Conservation (phyloP, 1,140 invertebrate species). For the Atta texana region DNA sequence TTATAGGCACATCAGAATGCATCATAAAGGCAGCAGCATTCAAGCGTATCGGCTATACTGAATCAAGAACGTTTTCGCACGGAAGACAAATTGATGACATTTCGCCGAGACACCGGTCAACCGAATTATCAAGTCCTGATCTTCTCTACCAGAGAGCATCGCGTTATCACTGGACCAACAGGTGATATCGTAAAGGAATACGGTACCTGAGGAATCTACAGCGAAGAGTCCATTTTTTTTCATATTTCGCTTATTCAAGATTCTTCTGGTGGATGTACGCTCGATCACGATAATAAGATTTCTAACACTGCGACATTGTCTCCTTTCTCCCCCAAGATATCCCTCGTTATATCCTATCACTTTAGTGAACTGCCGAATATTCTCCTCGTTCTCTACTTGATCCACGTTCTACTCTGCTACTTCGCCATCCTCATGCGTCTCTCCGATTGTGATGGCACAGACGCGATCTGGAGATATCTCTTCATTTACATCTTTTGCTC, state of each 20-base stretch:
- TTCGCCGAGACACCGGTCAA: slow-evolving; percentile 17
- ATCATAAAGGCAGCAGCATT: slow-evolving; percentile 74
- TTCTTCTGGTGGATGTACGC: not conserved
- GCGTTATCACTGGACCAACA: not conserved
- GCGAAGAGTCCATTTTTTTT: not conserved
- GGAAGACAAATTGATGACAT: slow-evolving; percentile 16
- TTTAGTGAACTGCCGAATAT: not conserved
- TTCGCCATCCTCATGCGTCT: slow-evolving; percentile 35
- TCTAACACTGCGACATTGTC: slow-evolving; percentile 32
- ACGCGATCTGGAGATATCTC: not conserved
- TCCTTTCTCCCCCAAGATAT: slow-evolving; percentile 25
- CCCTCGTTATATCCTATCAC: not conserved
- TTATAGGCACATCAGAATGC: slow-evolving; percentile 82
- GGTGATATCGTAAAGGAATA: not conserved
- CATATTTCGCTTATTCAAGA: not conserved
- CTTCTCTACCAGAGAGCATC: not conserved
- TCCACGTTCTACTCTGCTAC: slow-evolving; percentile 6
- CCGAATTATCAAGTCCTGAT: not conserved
- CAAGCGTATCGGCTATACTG: slow-evolving; percentile 75
- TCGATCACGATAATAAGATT: slow-evolving; percentile 43
- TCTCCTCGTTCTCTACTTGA: not conserved
- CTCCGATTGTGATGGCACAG: slow-evolving; percentile 14
- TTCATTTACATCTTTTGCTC: slow-evolving; percentile 1
- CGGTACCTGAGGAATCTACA: not conserved
- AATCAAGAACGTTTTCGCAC: slow-evolving; percentile 20